Evolutionary conservation across 1,140 invertebrate genomes (phyloP).

Genomic region (Pseudomyrmex pallidus): DNA sequence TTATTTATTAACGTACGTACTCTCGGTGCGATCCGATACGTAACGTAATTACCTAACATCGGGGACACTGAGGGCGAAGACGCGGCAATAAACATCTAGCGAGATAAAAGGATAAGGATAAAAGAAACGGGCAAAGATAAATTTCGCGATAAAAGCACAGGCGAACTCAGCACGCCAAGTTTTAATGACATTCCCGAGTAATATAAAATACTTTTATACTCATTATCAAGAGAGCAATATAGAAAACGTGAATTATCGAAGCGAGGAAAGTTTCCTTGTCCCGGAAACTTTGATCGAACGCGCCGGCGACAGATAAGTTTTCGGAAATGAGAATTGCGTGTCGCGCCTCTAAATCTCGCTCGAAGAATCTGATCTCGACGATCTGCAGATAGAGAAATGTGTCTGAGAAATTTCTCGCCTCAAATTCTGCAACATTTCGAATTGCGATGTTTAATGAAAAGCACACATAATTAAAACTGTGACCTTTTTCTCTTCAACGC

Average conservation of each 20-base stretch:
- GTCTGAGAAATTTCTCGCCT: not conserved
- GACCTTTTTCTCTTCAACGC: too few species aligned
- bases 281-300: slow-evolving; percentile 54
- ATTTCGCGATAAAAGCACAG: slow-evolving; percentile 56
- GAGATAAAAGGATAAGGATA: slow-evolving; percentile 58
- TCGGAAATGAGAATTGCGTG: slow-evolving; percentile 57
- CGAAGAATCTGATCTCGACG: slow-evolving; percentile 15
- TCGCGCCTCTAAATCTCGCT: slow-evolving; percentile 21
- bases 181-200: slow-evolving; percentile 59
- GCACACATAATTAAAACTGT: not conserved
- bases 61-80: slow-evolving; percentile 47
- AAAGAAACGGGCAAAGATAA: slow-evolving; percentile 58
- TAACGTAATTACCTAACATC: slow-evolving; percentile 54
- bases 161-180: slow-evolving; percentile 57
- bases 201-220: slow-evolving; percentile 62
- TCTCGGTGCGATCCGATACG: slow-evolving; percentile 44
- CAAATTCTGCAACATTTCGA: not conserved
- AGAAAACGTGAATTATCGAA: slow-evolving; percentile 58
- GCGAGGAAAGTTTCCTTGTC: slow-evolving; percentile 48
- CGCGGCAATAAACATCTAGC: slow-evolving; percentile 48
- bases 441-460: not conserved
- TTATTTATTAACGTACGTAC: slow-evolving; percentile 59
- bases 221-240: slow-evolving; percentile 57
- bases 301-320: slow-evolving; percentile 43
- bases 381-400: slow-evolving; percentile 1